Evolutionary conservation across 2,797 vertebrate species (phyloP), one percentile per base, ranked within the genome.

Genomic region (Chlorospingus semifuscus): DNA sequence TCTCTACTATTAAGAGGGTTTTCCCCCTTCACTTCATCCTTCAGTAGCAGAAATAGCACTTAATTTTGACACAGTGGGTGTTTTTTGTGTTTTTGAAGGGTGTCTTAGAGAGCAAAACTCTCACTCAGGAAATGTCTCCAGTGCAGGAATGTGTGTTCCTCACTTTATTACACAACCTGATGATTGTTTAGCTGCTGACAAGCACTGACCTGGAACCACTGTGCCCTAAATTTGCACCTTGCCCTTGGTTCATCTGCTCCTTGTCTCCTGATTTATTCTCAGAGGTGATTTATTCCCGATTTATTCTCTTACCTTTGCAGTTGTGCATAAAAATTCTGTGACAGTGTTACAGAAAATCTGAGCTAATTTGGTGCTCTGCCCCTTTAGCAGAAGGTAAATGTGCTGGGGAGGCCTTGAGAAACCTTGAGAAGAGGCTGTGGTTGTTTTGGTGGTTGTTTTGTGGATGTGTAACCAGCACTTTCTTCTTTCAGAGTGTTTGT

Each of bases 401-500:
- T n/a, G 42, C 30, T 81, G 4, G 15, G 55, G 9, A 42, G 29
- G 65, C 59, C 64, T 47, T 36, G n/a, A 34, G 66, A 57, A 71
- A 15, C 53, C 16, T 75, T 81, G 29, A 8, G 12, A 68, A 74
- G 57, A 30, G 47, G 15, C 37, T 60, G 13, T 72, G 24, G 18
- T 3, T 2, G 12, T 50, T 83, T 56, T 72, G 5, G 15, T 76
- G 17, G 6, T 20, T 20, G 57, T 30, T 61, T 41, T 30, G 37
- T 24, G 21, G 30, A 1, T 5, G 0, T 36, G 2, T 68, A 29
- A 34, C 1, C 6, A 55, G 10, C 3, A 8, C 4, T 29, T 57
- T 41, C 19, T 59, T 65, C 21, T 64, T 60, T n/a, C 3, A 17
- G 26, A 15, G 30, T 46, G 13, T 44, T 59, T 60, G 15, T 26